Conservation (phyloP, 2,888 invertebrate genomes). For the Drosophila merina region DNA sequence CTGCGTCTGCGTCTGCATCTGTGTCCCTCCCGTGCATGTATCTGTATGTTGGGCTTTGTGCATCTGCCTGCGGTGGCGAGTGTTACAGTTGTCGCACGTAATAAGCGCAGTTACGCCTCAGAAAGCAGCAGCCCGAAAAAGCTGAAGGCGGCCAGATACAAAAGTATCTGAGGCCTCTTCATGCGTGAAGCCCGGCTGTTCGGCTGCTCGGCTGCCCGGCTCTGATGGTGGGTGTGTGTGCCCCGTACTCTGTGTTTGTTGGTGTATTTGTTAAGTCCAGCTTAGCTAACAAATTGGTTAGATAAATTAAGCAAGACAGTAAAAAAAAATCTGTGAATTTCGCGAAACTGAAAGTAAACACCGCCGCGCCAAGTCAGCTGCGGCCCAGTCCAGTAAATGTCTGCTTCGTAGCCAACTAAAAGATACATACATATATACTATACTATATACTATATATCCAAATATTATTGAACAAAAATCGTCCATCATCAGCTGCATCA, state of each 20-base stretch:
- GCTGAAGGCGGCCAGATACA: constrained; percentile 16
- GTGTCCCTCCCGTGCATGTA: not conserved
- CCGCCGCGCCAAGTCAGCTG: constrained; percentile 14
- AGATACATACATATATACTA: not conserved
- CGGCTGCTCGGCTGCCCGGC: constrained; percentile 38
- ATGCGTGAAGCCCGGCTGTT: constrained; percentile 73
- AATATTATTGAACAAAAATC: not conserved
- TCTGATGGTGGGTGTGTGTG: constrained; percentile 6
- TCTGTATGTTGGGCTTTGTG: constrained; percentile 7
- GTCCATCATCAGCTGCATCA: constrained; percentile 25
- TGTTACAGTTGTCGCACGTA: constrained; percentile 50
- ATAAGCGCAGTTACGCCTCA: constrained; percentile 53
- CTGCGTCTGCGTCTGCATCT: constrained; percentile 7
- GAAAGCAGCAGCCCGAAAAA: constrained; percentile 31
- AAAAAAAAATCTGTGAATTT: constrained; percentile 38
- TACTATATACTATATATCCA: not conserved
- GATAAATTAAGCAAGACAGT: constrained; percentile 50
- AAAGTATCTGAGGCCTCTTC: constrained; percentile 55
- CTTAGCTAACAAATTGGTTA: constrained; percentile 71
- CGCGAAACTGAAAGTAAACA: constrained; percentile 59
- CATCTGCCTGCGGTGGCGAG: constrained; percentile 34
- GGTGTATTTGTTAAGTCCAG: constrained; percentile 29
- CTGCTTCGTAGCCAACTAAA: not conserved
- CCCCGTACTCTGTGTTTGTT: constrained; percentile 7
- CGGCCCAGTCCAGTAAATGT: constrained; percentile 2